Evolutionary conservation across 2,888 invertebrate genomes (phyloP), one percentile per base, ranked within the genome.

Genomic region (Cephus pygmeus): DNA sequence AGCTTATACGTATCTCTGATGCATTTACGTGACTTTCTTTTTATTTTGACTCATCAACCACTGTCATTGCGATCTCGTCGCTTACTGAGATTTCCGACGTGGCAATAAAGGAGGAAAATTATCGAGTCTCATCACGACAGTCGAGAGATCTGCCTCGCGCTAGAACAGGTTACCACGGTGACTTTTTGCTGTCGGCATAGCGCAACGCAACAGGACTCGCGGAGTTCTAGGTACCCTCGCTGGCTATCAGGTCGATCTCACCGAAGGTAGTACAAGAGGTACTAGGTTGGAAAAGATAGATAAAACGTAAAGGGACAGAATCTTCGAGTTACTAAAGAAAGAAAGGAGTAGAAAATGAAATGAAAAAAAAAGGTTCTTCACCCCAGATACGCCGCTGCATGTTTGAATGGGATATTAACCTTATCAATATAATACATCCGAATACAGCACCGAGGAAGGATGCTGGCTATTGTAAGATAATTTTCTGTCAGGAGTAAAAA

Each of bases 101-200:
- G 23, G 23, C 23, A 56, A 56, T 23, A 56, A 56, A 56, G 56
- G 56, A 56, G 56, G 56, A 56, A 56, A 56, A 79, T 81, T 85
- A 86, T 85, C 82, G 80, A 80, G 82, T 82, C 80, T 84, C 82
- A 84, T 85, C 83, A 79, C 79, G 82, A 80, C 80, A 81, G 80
- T 81, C 79, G 77, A 68, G 73, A 73, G 76, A 31, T 31, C 30
- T 30, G 77, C 33, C 73, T 69, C 23, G 56, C 23, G 34, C 78
- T 71, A 78, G 83, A 87, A 85, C 86, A 83, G 84, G 86, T 86
- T 86, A 83, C 86, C 83, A 79, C 75, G 69, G 78, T 83, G 81
- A 84, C 80, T 88, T 87, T 87, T 88, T 87, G 85, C 84, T 83
- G 82, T 81, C 85, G 82, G 80, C 82, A 81, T 85, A 83, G 56